Conservation (phyloP, 2,888 invertebrate species). For the Epsilonema sp. region DNA sequence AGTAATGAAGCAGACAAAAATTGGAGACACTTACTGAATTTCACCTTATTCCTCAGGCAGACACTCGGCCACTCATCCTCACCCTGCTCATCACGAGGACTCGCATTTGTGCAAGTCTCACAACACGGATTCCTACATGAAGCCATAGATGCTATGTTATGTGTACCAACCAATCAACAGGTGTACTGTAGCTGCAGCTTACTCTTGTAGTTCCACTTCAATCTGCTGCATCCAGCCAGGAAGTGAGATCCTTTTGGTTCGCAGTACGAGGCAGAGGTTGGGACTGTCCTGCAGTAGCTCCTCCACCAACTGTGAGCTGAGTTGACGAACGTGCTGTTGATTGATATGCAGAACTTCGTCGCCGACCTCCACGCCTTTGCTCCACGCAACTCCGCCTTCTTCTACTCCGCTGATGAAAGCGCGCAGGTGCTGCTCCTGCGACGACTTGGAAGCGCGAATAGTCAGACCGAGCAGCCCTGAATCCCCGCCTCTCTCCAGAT, state of each 20-base stretch:
- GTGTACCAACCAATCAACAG: background rate
- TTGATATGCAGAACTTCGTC: slow-evolving; percentile 10
- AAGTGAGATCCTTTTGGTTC: slow-evolving; percentile 7
- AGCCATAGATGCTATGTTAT: no score
- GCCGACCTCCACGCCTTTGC: slow-evolving; percentile 6
- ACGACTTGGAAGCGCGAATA: slow-evolving; percentile 4
- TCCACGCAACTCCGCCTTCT: slow-evolving; percentile 2
- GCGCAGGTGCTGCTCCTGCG: background rate
- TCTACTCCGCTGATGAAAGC: slow-evolving; percentile 7
- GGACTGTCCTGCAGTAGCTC: slow-evolving; percentile 7
- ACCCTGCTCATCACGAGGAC: no score
- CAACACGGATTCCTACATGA: no score
- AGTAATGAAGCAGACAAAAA: no score
- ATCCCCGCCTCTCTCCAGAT: background rate
- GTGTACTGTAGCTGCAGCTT: slow-evolving; percentile 7
- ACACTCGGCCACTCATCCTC: slow-evolving; percentile 1
- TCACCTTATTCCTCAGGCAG: slow-evolving; percentile 3
- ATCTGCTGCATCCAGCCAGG: slow-evolving; percentile 5
- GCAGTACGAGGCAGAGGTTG: slow-evolving; percentile 8
- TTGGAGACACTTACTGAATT: slow-evolving; percentile 7
- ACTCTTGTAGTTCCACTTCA: slow-evolving; percentile 7
- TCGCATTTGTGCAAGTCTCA: no score
- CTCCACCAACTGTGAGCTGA: slow-evolving; percentile 8
- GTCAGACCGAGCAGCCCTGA: slow-evolving; percentile 8
- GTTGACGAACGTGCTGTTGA: background rate